phyloP scores from a whole-genome alignment of 2,797 vertebrate species.

The Heliangelus exortis region DNA sequence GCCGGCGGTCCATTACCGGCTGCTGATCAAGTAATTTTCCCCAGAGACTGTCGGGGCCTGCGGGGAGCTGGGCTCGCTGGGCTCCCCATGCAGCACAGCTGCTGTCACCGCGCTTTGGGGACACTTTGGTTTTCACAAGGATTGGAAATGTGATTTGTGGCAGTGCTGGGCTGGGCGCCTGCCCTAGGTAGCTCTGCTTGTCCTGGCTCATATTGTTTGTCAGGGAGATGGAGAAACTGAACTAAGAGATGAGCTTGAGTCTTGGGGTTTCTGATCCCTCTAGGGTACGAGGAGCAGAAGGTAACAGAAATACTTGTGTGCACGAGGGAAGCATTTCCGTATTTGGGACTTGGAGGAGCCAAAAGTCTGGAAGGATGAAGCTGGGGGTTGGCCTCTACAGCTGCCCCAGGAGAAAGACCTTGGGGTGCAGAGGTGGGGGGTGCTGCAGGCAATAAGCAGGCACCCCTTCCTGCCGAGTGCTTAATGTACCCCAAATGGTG shows the following conservation, averaged over 20 bases:
- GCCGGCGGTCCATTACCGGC: neutral
- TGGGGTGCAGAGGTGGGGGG: rapidly evolving
- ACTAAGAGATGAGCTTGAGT: neutral
- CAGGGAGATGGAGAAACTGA: neutral
- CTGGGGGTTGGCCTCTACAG: neutral
- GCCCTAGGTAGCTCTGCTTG: neutral
- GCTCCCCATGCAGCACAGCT: rapidly evolving
- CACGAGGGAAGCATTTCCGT: rapidly evolving
- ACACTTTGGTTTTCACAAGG: rapidly evolving
- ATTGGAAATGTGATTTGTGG: neutral
- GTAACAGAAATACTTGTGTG: neutral
- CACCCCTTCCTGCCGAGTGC: neutral
- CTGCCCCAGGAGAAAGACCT: neutral
- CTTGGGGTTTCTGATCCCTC: neutral
- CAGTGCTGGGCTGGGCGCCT: neutral
- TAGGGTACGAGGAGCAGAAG: neutral
- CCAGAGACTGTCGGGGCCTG: neutral
- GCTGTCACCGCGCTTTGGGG: neutral
- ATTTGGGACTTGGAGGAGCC: rapidly evolving
- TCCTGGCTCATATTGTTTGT: neutral
- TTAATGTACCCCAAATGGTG: neutral
- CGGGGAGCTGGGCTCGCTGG: neutral
- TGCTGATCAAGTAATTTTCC: neutral
- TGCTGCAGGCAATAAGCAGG: neutral
- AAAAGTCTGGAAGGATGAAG: neutral